These are phyloP conservation scores for Drosophila pandora DNA, from an alignment of 1,140 invertebrate genomes.

Conservation along the genomic window DNA sequence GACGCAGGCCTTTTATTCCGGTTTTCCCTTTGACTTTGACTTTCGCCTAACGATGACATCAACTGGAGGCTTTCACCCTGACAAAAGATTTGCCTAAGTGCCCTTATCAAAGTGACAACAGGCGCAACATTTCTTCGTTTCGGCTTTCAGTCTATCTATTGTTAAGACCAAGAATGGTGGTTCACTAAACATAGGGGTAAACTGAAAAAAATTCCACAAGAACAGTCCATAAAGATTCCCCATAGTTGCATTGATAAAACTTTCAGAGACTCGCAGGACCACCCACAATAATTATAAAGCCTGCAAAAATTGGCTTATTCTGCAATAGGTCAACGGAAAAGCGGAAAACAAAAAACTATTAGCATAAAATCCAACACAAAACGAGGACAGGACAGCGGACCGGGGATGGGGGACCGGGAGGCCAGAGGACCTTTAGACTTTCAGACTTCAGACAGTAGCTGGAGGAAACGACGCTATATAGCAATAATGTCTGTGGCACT, in stretches of 20 bases:
- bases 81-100: constrained; percentile 69
- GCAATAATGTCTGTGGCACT: constrained; percentile 15
- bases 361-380: constrained; percentile 35
- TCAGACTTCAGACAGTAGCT: constrained; percentile 3
- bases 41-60: constrained; percentile 45
- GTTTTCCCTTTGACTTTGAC: constrained; percentile 53
- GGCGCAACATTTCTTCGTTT: constrained; percentile 44
- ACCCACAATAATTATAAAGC: constrained; percentile 32
- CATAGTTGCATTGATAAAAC: constrained; percentile 48
- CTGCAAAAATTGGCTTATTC: constrained; percentile 38
- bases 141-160: constrained; percentile 14
- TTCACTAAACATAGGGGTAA: background rate
- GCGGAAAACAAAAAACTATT: constrained; percentile 25
- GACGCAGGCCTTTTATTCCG: constrained; percentile 24
- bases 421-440: background rate
- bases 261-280: constrained; percentile 18
- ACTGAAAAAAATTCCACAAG: background rate
- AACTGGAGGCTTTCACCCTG: constrained; percentile 22
- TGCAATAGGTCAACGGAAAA: constrained; percentile 37
- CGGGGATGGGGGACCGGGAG: constrained; percentile 1
- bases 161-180: constrained; percentile 9
- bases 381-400: background rate
- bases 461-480: constrained; percentile 15
- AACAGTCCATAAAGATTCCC: no score
- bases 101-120: constrained; percentile 78